A percentile compares a stretch with the other conserved stretches of the same genome.
These are phyloP conservation scores for Parnassius glacialis DNA, from an alignment of 2,888 invertebrate species.

Conservation along the genomic window DNA sequence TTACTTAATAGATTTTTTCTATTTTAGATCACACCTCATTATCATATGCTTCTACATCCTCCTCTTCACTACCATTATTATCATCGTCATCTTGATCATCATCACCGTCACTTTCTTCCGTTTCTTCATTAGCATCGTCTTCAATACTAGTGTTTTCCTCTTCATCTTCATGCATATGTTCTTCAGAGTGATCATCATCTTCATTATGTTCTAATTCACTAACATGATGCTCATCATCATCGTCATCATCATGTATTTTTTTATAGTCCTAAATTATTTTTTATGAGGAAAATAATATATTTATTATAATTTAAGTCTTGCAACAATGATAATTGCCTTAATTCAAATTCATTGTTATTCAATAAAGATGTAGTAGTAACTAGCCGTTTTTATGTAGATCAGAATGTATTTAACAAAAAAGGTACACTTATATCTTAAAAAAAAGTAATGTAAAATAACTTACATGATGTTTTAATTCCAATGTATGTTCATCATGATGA, in stretches of 20 bases:
- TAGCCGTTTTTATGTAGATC: too few species aligned
- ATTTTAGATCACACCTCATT: conserved; percentile 36
- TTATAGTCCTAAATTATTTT: conserved; percentile 27
- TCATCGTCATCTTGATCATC: conserved; percentile 18
- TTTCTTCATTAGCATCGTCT: conserved; percentile 34
- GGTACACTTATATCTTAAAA: too few species aligned
- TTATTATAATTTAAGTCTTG: neutral
- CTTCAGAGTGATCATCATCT: conserved; percentile 40
- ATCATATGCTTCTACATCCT: conserved; percentile 31
- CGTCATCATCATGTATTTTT: conserved; percentile 46
- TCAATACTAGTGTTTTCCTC: conserved; percentile 36
- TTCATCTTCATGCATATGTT: conserved; percentile 38
- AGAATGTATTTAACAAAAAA: too few species aligned
- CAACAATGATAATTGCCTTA: too few species aligned
- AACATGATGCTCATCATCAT: conserved; percentile 46
- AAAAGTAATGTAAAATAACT: conserved; percentile 36
- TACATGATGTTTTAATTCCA: conserved; percentile 75
- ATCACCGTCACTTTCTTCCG: conserved; percentile 43
- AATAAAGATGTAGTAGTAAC: too few species aligned
- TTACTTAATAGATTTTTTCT: neutral
- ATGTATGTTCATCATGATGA: conserved; percentile 76
- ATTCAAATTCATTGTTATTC: too few species aligned
- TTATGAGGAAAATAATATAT: neutral
- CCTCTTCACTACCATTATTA: conserved; percentile 37
- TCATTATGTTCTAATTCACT: conserved; percentile 39